Evolutionary conservation across 2,888 invertebrate species (phyloP).

Genomic region (Hydraecia micacea): DNA sequence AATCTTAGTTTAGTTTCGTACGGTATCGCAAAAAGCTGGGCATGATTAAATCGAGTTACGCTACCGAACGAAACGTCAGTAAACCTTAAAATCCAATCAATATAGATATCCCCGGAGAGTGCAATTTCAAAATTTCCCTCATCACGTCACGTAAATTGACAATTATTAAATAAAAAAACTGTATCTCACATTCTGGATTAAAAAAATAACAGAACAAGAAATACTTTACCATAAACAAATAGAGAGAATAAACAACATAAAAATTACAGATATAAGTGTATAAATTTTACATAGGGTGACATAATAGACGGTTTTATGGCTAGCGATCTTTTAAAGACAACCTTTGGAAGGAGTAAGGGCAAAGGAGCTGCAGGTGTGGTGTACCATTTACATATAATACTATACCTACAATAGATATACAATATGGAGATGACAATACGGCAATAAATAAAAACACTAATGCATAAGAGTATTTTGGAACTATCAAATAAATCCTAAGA

Average conservation of each 20-base stretch:
- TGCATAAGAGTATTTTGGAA: too few species aligned
- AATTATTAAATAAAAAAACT: conserved; percentile 11
- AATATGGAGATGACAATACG: too few species aligned
- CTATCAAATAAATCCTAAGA: too few species aligned
- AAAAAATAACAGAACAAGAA: neutral
- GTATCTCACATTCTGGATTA: neutral
- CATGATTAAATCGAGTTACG: conserved; percentile 47
- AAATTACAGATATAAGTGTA: neutral
- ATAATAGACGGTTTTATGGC: neutral
- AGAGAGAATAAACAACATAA: neutral
- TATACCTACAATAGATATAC: too few species aligned
- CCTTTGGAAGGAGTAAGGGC: neutral
- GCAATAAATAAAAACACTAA: too few species aligned
- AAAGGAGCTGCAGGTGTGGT: neutral
- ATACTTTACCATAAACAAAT: neutral
- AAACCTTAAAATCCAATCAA: conserved; percentile 49
- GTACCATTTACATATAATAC: too few species aligned
- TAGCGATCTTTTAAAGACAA: neutral
- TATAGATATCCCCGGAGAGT: conserved; percentile 41
- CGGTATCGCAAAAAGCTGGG: conserved; percentile 19
- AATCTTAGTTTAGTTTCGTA: conserved; percentile 26
- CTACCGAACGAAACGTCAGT: conserved; percentile 31
- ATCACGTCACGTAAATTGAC: conserved; percentile 5
- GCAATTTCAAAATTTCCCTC: conserved; percentile 39
- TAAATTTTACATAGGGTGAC: neutral